These are phyloP conservation scores for Dynastes hyllus DNA, from an alignment of 2,888 invertebrate species.

Conservation along the genomic window DNA sequence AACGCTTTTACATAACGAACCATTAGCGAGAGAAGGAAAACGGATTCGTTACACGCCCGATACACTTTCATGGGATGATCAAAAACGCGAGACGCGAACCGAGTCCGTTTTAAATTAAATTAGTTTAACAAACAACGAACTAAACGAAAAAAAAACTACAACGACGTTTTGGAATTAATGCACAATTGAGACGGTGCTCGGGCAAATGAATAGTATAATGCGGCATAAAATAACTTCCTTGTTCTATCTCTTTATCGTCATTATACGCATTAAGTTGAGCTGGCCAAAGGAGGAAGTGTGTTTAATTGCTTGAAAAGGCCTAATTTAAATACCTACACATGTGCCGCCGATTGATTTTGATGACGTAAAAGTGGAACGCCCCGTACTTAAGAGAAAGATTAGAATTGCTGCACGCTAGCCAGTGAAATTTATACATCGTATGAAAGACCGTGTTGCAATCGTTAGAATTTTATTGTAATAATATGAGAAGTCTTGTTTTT, in stretches of 20 bases:
- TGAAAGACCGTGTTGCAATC: not conserved
- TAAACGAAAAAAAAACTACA: no score
- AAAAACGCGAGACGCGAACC: slow-evolving; percentile 4
- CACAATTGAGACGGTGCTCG: slow-evolving; percentile 7
- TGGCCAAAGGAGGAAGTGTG: slow-evolving; percentile 13
- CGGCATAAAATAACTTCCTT: not conserved
- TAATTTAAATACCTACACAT: slow-evolving; percentile 29
- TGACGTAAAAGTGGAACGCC: not conserved
- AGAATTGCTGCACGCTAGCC: not conserved
- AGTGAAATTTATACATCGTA: not conserved
- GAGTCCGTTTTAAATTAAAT: slow-evolving; percentile 14
- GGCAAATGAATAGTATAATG: not conserved
- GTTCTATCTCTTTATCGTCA: not conserved
- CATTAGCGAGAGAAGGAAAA: slow-evolving; percentile 14
- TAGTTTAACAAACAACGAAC: slow-evolving; percentile 1
- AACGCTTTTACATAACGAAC: slow-evolving; percentile 17
- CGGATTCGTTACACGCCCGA: slow-evolving; percentile 12
- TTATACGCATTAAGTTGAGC: not conserved
- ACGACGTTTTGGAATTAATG: slow-evolving; percentile 3
- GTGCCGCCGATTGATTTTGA: slow-evolving; percentile 31
- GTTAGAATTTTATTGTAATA: not conserved
- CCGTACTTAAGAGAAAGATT: not conserved
- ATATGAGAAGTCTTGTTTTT: no score
- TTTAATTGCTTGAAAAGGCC: slow-evolving; percentile 22
- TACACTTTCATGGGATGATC: slow-evolving; percentile 22